phyloP scores from a whole-genome alignment of 2,113 vertebrate genomes.

The Aegotheles bennettii region DNA sequence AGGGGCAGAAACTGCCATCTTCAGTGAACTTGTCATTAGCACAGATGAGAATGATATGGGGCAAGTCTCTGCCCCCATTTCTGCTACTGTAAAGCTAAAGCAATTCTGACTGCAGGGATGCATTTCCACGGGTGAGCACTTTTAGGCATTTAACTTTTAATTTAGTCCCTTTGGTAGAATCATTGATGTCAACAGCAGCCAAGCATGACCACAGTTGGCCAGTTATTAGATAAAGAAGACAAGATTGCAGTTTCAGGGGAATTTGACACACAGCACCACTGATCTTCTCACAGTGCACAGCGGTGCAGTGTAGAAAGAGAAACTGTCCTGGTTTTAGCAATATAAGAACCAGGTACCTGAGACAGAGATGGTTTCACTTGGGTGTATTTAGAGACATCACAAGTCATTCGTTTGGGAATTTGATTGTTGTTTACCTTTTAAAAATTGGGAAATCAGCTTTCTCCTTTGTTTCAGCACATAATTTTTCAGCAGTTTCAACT shows the following conservation, averaged over 20 bases:
- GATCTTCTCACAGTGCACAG: not conserved
- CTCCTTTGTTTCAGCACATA: not conserved
- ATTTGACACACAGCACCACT: not conserved
- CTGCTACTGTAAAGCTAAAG: not conserved
- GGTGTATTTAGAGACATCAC: not conserved
- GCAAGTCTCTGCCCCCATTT: not conserved
- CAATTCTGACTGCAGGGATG: not conserved
- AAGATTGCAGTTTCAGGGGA: not conserved
- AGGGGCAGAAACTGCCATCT: not conserved
- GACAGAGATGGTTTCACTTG: not conserved
- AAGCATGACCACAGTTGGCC: not conserved
- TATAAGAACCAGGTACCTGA: not conserved
- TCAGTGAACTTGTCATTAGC: not conserved
- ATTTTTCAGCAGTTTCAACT: not conserved
- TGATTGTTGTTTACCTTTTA: not conserved
- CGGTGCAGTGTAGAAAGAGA: not conserved
- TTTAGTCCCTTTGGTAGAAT: not conserved
- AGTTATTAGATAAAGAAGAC: not conserved
- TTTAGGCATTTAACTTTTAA: not conserved
- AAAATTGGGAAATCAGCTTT: not conserved
- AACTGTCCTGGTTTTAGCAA: not conserved
- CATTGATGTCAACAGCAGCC: not conserved
- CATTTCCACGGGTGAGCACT: not conserved
- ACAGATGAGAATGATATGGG: accelerated
- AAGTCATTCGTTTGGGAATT: not conserved